Base-by-base conservation (phyloP, 2,797 vertebrate species). In the Muscicapa striata region DNA sequence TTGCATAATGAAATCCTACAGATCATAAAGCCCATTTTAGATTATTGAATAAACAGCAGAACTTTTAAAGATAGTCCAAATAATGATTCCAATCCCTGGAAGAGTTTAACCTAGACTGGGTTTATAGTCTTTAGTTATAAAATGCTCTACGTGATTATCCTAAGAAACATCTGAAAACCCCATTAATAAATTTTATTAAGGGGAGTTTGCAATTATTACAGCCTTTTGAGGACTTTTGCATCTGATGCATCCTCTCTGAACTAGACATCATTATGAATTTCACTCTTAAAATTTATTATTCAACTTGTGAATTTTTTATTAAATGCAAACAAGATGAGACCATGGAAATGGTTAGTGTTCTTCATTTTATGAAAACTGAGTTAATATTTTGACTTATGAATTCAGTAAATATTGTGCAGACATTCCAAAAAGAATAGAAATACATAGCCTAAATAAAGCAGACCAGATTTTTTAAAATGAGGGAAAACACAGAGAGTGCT, bases 291-390 rank as follows among this genome's bases (percentile, higher is more conserved):
- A 58, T 85, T 34, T 75, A 58, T 51, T 66, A 64, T 77, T 63
- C n/a, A 43, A 29, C 24, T 59, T 0, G 1, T 70, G 57, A 61
- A 63, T 87, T 78, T 81, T 74, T 54, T 68, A 43, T 74, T 89
- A 68, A 93, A 77, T 38, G 43, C 43, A 80, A 92, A 84, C 23
- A 92, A 69, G 70, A 83, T 54, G 51, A 90, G 41, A 45, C 49
- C 49, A 87, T 36, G 41, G 34, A 72, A 87, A 91, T 10, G 11
- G 57, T 59, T 74, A 84, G 27, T 43, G 64, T 72, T 54, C 78
- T 89, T 87, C 43, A 61, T 45, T 61, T 78, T 78, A 32, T 87
- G 86, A 89, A 95, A 90, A 79, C 18, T 19, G n/a, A 94, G 88
- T 80, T 79, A 27, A 57, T 93, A 82, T 87, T 95, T 90, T 90